Percentiles rank a stretch among this genome's conserved stretches.
These are phyloP conservation scores for Callaeas wilsoni DNA, from an alignment of 2,113 vertebrate genomes.

Conservation along the genomic window DNA sequence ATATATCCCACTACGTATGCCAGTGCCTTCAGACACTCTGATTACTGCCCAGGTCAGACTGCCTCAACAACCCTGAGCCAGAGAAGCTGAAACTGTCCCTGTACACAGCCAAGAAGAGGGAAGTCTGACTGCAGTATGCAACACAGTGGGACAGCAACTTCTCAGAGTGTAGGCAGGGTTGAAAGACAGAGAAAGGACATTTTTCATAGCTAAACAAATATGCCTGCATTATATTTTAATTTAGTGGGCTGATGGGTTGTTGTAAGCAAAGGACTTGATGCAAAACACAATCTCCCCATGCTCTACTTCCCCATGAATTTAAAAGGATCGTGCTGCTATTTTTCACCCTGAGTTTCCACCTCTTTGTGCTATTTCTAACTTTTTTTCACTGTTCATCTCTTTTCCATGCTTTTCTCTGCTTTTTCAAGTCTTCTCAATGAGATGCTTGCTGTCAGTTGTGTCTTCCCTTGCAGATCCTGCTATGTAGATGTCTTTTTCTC, in stretches of 20 bases:
- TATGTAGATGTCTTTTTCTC: not conserved
- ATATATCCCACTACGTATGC: fast-evolving
- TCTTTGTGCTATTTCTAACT: not conserved
- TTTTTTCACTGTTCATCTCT: not conserved
- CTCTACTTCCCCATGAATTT: not conserved
- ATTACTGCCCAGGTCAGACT: not conserved
- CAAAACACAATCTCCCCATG: not conserved
- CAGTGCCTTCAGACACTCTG: not conserved
- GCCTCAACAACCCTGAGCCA: not conserved
- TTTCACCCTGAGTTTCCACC: not conserved
- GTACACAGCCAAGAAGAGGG: not conserved
- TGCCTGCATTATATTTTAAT: not conserved
- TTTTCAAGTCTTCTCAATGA: not conserved
- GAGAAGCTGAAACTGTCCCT: not conserved
- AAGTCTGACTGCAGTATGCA: not conserved
- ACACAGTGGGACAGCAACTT: not conserved
- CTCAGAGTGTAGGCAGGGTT: not conserved
- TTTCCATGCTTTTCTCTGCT: not conserved
- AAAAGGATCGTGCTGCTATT: not conserved
- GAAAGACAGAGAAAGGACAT: not conserved
- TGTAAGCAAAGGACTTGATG: not conserved
- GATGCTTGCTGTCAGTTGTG: not conserved
- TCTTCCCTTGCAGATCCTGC: not conserved
- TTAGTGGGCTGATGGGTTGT: not conserved
- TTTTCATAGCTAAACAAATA: not conserved